These are phyloP conservation scores for Drosophila demipolita DNA, from an alignment of 2,888 invertebrate genomes.

Conservation along the genomic window DNA sequence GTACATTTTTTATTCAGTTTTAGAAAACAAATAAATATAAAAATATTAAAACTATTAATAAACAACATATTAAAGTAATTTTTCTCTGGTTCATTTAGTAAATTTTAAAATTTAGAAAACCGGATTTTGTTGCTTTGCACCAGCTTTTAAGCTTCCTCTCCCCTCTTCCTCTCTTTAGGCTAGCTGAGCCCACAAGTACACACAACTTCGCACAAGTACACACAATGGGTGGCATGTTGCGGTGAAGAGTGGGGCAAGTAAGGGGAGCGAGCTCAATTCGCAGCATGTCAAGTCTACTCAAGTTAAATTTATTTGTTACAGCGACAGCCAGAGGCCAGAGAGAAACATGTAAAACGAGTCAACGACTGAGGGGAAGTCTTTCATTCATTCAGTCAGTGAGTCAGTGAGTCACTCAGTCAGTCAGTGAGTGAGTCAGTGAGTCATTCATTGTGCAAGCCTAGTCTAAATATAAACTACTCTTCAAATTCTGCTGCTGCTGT, in stretches of 20 bases:
- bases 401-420: neutral
- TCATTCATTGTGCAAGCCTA: constrained; percentile 41
- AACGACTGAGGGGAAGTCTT: neutral
- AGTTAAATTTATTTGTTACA: constrained; percentile 62
- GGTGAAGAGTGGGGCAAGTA: constrained; percentile 9
- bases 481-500: constrained; percentile 22
- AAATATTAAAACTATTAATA: neutral
- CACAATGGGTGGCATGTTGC: constrained; percentile 31
- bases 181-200: neutral
- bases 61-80: neutral
- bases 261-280: constrained; percentile 58
- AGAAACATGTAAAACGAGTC: neutral
- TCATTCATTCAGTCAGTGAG: neutral
- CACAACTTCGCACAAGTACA: constrained; percentile 10
- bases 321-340: constrained; percentile 27
- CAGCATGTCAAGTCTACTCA: constrained; percentile 64
- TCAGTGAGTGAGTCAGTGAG: constrained; percentile 2
- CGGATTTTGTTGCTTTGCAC: neutral
- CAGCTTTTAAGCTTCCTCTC: neutral
- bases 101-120: neutral
- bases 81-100: neutral
- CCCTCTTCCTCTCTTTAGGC: neutral
- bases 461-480: constrained; percentile 76
- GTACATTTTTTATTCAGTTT: too few species aligned
- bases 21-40: too few species aligned